Evolutionary conservation across 2,797 vertebrate genomes (phyloP).

Genomic region (Varecia variegata): DNA sequence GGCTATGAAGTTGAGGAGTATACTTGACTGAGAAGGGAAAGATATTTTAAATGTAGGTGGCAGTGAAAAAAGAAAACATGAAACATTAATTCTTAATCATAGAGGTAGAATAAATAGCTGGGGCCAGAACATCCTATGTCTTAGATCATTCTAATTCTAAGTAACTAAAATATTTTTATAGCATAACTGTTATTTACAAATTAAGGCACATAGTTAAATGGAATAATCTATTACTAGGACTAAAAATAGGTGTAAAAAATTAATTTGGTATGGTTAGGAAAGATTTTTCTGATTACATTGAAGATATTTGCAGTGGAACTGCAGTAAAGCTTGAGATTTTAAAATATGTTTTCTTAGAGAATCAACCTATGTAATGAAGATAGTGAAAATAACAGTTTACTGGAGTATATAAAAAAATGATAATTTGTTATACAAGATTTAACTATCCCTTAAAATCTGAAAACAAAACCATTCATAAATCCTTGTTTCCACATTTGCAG

Average conservation of each 20-base stretch:
- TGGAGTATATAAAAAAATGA: background rate
- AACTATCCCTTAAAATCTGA: background rate
- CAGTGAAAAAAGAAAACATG: background rate
- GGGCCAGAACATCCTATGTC: background rate
- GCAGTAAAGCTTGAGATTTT: background rate
- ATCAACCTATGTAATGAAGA: background rate
- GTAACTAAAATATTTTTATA: background rate
- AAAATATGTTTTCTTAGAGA: slow-evolving; percentile 29
- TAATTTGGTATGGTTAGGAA: background rate
- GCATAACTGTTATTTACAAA: background rate
- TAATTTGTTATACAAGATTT: slow-evolving; percentile 33
- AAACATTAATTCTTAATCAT: background rate
- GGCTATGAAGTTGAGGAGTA: background rate
- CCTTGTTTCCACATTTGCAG: background rate
- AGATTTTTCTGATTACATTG: background rate
- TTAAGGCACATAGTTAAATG: slow-evolving; percentile 25
- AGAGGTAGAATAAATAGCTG: background rate
- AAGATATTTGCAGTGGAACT: background rate
- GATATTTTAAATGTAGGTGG: background rate
- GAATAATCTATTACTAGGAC: background rate
- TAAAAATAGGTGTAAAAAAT: slow-evolving; percentile 13
- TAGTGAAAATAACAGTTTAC: slow-evolving; percentile 6
- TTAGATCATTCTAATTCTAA: background rate
- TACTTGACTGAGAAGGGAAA: background rate
- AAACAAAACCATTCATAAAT: slow-evolving; percentile 46